These are phyloP conservation scores for Miichthys miiuy DNA, from an alignment of 2,797 vertebrate genomes.

Conservation along the genomic window DNA sequence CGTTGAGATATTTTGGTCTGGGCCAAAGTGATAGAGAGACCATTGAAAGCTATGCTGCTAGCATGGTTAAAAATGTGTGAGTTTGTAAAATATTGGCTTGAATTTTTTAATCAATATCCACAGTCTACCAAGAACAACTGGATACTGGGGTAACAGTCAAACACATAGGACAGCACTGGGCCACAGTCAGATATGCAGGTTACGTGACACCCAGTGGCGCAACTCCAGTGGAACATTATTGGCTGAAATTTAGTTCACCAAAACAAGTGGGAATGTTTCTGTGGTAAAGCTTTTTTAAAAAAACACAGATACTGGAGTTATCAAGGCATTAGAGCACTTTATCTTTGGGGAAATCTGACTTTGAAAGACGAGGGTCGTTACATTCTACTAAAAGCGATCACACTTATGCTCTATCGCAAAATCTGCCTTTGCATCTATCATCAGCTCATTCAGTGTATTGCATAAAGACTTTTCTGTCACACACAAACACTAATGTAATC, in stretches of 20 bases:
- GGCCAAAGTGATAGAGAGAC: background rate
- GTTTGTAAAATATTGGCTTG: background rate
- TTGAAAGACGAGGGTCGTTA: conserved; percentile 8
- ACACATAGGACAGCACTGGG: background rate
- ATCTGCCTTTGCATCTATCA: conserved; percentile 45
- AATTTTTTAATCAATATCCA: background rate
- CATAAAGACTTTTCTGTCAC: conserved; percentile 23
- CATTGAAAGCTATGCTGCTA: background rate
- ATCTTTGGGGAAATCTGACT: conserved; percentile 73
- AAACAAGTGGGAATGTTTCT: conserved; percentile 28
- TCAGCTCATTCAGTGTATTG: conserved; percentile 21
- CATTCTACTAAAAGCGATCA: conserved; percentile 32
- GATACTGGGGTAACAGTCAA: background rate
- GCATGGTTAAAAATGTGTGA: background rate
- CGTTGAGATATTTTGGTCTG: background rate
- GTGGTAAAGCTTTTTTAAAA: too few relatives aligned
- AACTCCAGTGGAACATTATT: conserved; percentile 22
- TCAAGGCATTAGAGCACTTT: conserved; percentile 43
- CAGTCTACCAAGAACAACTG: background rate
- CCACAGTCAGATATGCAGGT: background rate
- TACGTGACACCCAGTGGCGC: background rate
- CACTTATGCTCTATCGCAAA: conserved; percentile 44
- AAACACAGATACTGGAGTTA: conserved; percentile 22
- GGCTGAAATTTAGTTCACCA: conserved; percentile 47
- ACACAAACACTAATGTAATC: conserved; percentile 11